phyloP scores from a whole-genome alignment of 1,140 invertebrate genomes.

The Dolichoris vasculosae region DNA sequence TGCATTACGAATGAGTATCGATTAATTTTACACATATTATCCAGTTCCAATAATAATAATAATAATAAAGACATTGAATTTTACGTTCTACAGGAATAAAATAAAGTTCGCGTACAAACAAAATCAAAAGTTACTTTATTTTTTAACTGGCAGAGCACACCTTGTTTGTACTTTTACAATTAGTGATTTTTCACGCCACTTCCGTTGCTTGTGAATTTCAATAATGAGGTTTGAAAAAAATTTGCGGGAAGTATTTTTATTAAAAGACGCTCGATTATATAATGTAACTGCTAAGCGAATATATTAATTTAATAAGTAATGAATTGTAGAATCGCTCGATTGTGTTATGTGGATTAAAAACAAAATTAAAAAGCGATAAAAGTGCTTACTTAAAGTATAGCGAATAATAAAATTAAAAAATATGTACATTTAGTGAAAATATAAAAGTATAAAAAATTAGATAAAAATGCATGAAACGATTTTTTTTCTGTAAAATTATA shows the following conservation, averaged over 20 bases:
- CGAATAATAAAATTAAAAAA: conserved; percentile 1
- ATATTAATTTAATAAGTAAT: conserved; percentile 15
- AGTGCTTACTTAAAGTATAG: conserved; percentile 18
- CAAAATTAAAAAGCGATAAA: not conserved
- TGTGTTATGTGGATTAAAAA: conserved; percentile 15
- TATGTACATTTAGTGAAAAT: conserved; percentile 7
- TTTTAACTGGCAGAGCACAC: conserved; percentile 51
- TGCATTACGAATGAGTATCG: not conserved
- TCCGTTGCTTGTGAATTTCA: not conserved
- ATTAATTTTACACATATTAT: conserved; percentile 7
- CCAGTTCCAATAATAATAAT: conserved; percentile 23
- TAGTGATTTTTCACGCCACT: not conserved
- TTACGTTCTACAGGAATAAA: conserved; percentile 1
- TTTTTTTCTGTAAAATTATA: not conserved
- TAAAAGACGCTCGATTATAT: not conserved
- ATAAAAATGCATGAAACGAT: conserved; percentile 22
- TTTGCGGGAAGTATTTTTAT: not conserved
- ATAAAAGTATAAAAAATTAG: conserved; percentile 8
- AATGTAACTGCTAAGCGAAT: conserved; percentile 15
- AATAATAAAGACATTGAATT: conserved; percentile 16
- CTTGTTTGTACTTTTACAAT: conserved; percentile 32
- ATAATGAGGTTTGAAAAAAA: not conserved
- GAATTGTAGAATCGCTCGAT: not conserved
- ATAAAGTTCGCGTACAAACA: conserved; percentile 24
- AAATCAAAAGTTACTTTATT: conserved; percentile 37